Evolutionary conservation across 1,140 invertebrate genomes (phyloP), one percentile per base, ranked within the genome.

Genomic region (Coptotermes formosanus): DNA sequence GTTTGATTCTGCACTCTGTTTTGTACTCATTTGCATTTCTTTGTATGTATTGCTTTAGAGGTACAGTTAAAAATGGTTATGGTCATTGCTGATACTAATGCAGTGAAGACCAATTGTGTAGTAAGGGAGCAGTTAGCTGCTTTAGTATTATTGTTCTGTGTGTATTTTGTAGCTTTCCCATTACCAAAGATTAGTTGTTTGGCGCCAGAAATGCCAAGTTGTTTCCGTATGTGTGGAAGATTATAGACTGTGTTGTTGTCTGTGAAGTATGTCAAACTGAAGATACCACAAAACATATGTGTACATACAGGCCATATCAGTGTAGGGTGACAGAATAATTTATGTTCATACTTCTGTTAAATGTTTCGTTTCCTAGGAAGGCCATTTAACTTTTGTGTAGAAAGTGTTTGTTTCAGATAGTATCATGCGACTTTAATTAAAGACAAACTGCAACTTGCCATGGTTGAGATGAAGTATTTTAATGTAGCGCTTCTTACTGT

Each of bases 171-270:
- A 75, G 64, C n/a, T 75, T 75, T 75, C 64, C 14, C 64, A 75
- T 75, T 75, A 75, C 64, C 64, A 75, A 75, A 75, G 64, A 75
- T 75, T 75, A 75, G 64, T 75, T 75, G 64, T 30, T 30, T 75
- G 64, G n/a, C 64, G 30, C 16, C 64, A 75, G 7, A 30, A n/a
- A 30, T 75, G 64, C 64, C 64, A 75, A 16, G 64, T 75, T 75
- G n/a, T 75, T 75, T 75, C 25, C n/a, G 64, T 75, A 75, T 75
- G n/a, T 75, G 64, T 75, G 64, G 64, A 3, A 55, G 9, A 75
- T 30, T 8, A 75, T 75, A 7, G 25, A 75, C 14, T 30, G 64
- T 75, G 64, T 48, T 7, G 45, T n/a, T 7, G 64, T 75, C n/a
- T 75, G 64, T 75, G 64, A 75, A n/a, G 14, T 14, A 75, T 75